A percentile compares a stretch with the other conserved stretches of the same genome.
Conservation (phyloP, 2,888 invertebrate species). For the Nymphalis urticae region DNA sequence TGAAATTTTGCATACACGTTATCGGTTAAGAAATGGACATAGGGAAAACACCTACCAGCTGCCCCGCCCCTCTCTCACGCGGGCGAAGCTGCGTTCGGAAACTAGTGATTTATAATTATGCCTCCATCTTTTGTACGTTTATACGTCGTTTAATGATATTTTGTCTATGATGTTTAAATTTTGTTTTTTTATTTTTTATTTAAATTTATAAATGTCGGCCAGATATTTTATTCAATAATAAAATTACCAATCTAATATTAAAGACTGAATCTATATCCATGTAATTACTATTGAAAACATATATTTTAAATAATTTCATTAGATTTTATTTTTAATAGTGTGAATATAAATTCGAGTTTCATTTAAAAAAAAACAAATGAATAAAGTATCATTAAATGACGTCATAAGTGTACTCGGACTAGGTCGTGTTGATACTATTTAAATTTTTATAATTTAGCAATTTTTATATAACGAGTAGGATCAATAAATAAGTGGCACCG, state of each 20-base stretch:
- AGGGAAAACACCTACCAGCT: too few species aligned
- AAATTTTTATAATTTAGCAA: conserved; percentile 54
- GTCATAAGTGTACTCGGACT: conserved; percentile 34
- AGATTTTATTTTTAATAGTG: too few species aligned
- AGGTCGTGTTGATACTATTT: conserved; percentile 54
- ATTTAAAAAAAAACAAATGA: too few species aligned
- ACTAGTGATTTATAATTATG: conserved; percentile 20
- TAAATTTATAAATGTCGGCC: too few species aligned
- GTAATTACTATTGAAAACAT: not conserved
- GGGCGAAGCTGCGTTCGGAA: not conserved
- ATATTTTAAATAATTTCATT: too few species aligned
- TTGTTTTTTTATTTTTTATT: not conserved
- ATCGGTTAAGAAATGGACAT: too few species aligned
- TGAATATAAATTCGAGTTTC: too few species aligned
- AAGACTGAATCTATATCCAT: conserved; percentile 22
- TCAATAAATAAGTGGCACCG: conserved; percentile 35
- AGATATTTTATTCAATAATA: not conserved
- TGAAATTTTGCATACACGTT: too few species aligned
- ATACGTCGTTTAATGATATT: not conserved
- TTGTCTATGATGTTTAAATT: not conserved
- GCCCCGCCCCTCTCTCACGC: too few species aligned
- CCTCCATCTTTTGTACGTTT: conserved; percentile 18
- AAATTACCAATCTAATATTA: conserved; percentile 3
- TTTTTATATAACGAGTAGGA: conserved; percentile 50
- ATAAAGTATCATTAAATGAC: conserved; percentile 18